Conservation (phyloP, 2,113 vertebrate genomes). For the Lycaon pictus region DNA sequence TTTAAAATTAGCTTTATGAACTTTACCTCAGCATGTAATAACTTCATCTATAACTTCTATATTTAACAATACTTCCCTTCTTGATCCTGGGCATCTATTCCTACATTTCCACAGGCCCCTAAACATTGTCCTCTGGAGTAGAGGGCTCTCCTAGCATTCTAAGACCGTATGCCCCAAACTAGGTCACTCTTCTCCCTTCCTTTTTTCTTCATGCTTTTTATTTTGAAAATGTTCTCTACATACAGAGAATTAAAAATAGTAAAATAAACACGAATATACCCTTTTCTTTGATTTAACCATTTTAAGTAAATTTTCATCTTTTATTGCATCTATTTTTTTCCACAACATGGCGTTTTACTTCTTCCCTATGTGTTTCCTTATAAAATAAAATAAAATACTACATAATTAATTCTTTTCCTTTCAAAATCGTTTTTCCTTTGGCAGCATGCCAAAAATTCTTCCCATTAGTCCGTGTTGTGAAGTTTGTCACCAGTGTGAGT, state of each 20-base stretch:
- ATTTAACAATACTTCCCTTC: neutral
- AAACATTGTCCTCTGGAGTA: neutral
- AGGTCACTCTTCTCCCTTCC: neutral
- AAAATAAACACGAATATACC: neutral
- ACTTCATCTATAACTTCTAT: neutral
- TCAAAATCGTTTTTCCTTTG: neutral
- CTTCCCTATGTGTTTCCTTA: neutral
- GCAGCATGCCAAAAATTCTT: neutral
- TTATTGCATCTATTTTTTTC: neutral
- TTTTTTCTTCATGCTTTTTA: neutral
- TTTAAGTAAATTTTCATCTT: neutral
- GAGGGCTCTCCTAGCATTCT: fast-evolving
- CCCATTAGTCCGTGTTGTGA: neutral
- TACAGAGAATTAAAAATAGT: neutral
- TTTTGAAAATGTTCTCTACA: neutral
- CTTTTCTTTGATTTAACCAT: neutral
- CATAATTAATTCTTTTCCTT: neutral
- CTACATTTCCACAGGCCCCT: neutral
- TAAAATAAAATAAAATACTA: slow-evolving; percentile 29
- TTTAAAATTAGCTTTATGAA: neutral
- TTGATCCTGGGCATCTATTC: fast-evolving
- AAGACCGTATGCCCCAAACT: fast-evolving
- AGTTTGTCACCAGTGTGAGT: neutral
- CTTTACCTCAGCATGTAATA: neutral
- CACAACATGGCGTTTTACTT: neutral